Evolutionary conservation across 2,113 vertebrate genomes (phyloP).

Genomic region (Hylia prasina): DNA sequence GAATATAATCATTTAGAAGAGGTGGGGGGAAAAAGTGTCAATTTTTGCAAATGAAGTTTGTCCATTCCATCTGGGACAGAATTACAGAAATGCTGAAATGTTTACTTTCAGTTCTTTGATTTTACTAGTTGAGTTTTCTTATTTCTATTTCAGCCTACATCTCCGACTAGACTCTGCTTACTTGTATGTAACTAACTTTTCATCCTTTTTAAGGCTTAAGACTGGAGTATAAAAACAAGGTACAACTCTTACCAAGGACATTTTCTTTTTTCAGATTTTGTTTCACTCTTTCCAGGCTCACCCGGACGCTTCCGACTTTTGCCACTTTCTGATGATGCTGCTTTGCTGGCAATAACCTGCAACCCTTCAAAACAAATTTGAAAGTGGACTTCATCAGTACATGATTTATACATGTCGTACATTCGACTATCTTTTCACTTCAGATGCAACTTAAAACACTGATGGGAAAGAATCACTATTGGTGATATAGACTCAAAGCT

Average conservation of each 20-base stretch:
- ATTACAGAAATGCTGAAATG: background rate
- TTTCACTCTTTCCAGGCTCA: background rate
- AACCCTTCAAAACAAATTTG: conserved; percentile 74
- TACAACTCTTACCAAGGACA: conserved; percentile 79
- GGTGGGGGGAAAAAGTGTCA: background rate
- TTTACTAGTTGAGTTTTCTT: background rate
- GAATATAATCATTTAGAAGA: background rate
- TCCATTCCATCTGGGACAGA: background rate
- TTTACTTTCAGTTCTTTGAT: background rate
- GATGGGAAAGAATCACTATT: background rate
- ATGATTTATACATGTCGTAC: fast-evolving
- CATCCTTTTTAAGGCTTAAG: background rate
- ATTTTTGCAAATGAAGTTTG: background rate
- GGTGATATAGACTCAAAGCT: background rate
- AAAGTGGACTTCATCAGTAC: background rate
- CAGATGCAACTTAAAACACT: background rate
- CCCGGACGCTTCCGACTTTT: conserved; percentile 70
- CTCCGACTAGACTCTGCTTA: background rate
- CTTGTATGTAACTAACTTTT: background rate
- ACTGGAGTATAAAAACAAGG: background rate
- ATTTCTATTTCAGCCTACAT: background rate
- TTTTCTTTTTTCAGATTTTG: conserved; percentile 66
- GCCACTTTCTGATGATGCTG: conserved; percentile 63
- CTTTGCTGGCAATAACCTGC: conserved; percentile 82
- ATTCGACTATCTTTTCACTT: background rate